These are phyloP conservation scores for Eulemur rubriventer DNA, from an alignment of 2,797 vertebrate genomes.

Conservation along the genomic window DNA sequence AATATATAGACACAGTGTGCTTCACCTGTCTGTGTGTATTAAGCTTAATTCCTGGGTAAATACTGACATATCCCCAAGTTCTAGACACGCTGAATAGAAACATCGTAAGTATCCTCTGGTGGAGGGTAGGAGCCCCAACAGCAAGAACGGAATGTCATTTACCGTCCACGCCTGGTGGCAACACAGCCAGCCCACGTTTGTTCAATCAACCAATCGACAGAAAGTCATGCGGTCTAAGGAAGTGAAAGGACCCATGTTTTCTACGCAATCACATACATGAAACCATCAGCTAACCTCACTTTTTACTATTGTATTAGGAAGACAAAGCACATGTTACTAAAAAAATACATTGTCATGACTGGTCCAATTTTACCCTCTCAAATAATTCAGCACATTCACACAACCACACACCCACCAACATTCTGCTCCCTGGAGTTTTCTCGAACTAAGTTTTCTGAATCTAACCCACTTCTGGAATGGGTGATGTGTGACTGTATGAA, in stretches of 20 bases:
- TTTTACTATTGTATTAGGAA: no score
- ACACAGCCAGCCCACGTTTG: no score
- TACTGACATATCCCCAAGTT: accelerated
- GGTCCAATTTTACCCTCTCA: neutral
- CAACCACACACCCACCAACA: no score
- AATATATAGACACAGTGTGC: accelerated
- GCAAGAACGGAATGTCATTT: accelerated
- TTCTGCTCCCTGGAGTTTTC: neutral
- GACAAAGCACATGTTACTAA: neutral
- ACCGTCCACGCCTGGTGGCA: no score
- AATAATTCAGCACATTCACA: no score
- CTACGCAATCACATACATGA: neutral
- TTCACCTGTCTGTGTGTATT: neutral
- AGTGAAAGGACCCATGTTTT: neutral
- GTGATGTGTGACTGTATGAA: neutral
- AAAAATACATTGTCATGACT: neutral
- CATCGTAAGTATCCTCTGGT: neutral
- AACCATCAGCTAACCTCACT: neutral
- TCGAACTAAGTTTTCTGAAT: neutral
- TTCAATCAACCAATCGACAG: accelerated
- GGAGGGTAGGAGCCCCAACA: neutral
- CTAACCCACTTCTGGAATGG: neutral
- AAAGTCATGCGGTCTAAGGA: neutral
- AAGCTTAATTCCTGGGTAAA: neutral
- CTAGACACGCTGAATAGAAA: neutral